A percentile compares a stretch with the other conserved stretches of the same genome.
phyloP scores from a whole-genome alignment of 2,113 vertebrate genomes.

The Chiloscyllium plagiosum region DNA sequence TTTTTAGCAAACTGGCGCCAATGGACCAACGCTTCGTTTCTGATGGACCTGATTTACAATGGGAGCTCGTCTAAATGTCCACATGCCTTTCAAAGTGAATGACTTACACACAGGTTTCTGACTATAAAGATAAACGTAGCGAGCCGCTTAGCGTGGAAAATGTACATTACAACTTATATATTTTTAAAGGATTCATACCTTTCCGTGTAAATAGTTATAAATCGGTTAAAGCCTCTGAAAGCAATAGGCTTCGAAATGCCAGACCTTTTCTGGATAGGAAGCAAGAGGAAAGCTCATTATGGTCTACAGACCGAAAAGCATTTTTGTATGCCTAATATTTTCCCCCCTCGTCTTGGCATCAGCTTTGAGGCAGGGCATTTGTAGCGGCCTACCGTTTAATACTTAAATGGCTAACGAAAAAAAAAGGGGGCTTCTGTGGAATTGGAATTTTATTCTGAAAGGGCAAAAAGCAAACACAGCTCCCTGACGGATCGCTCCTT shows the following conservation, averaged over 20 bases:
- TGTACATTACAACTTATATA: background rate
- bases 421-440: background rate
- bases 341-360: background rate
- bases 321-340: background rate
- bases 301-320: background rate
- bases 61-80: background rate
- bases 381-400: background rate
- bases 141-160: slow-evolving; percentile 21
- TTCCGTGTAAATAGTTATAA: background rate
- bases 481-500: background rate
- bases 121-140: background rate
- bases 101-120: background rate
- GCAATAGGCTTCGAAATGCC: background rate
- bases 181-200: background rate
- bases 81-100: background rate
- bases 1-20: background rate
- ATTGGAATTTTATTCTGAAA: background rate
- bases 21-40: background rate
- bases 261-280: background rate
- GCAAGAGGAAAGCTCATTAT: background rate
- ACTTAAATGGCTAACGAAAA: background rate
- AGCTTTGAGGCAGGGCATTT: background rate
- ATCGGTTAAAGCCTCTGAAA: background rate
- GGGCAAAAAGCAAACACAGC: background rate
- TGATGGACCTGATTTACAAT: background rate